Evolutionary conservation across 2,113 vertebrate genomes (phyloP).

Genomic region (Heterotis niloticus): DNA sequence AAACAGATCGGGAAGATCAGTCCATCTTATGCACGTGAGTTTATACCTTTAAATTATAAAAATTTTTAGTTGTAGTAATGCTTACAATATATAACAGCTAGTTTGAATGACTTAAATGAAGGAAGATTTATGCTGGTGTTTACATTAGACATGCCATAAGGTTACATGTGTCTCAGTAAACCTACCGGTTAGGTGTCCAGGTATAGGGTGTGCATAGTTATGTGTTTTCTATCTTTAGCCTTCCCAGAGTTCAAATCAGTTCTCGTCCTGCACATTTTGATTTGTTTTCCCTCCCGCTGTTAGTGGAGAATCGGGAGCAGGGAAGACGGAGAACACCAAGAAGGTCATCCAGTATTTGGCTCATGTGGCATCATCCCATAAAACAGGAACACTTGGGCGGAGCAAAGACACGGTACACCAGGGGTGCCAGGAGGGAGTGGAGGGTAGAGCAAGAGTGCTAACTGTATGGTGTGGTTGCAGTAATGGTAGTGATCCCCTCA

Average conservation of each 20-base stretch:
- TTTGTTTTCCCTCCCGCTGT: slow-evolving; percentile 5
- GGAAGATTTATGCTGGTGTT: no score
- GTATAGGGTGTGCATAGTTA: no score
- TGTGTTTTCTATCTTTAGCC: no score
- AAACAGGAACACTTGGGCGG: slow-evolving; percentile 55
- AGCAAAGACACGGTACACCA: slow-evolving; percentile 57
- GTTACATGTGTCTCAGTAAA: no score
- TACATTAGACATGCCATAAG: no score
- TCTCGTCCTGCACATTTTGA: slow-evolving; percentile 19
- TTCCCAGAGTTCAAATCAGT: background rate
- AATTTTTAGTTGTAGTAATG: no score
- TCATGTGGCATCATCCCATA: slow-evolving; percentile 82
- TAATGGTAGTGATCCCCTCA: background rate
- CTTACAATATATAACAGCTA: no score
- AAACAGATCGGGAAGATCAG: slow-evolving; percentile 83
- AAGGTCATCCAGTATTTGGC: slow-evolving; percentile 90
- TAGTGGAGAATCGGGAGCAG: slow-evolving; percentile 86
- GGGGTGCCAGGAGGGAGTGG: slow-evolving; percentile 12
- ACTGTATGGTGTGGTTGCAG: background rate
- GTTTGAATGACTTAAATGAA: no score
- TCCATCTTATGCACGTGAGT: slow-evolving; percentile 92
- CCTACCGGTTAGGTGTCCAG: no score
- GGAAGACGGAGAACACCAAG: slow-evolving; percentile 91
- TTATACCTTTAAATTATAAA: background rate
- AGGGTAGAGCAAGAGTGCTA: background rate